These are phyloP conservation scores for Pentamera pediparva DNA, from an alignment of 53 echinoderm and acorn worm species.

Conservation along the genomic window DNA sequence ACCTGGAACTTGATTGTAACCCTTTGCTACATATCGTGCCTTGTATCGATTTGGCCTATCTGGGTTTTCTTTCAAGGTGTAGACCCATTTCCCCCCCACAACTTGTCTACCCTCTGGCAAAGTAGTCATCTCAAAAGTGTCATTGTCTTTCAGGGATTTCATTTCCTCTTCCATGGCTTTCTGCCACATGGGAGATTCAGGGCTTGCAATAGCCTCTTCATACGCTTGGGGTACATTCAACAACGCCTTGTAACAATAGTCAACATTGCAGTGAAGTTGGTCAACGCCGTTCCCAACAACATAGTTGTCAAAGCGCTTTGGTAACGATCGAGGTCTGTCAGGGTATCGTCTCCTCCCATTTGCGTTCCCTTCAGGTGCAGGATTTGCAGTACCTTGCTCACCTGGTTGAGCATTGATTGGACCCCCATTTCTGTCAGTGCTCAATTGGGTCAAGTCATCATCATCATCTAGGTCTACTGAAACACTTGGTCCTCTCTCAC, in stretches of 20 bases:
- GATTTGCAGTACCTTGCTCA: too few species aligned
- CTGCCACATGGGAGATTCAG: slow-evolving; percentile 25
- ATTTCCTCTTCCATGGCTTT: slow-evolving; percentile 41
- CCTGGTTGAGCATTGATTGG: neutral
- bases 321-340: slow-evolving; percentile 3
- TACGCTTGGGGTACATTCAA: slow-evolving; percentile 25
- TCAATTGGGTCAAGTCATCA: slow-evolving; percentile 3
- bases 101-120: slow-evolving; percentile 30
- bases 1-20: slow-evolving; percentile 5
- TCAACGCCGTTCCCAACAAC: slow-evolving; percentile 8
- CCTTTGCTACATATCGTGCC: slow-evolving; percentile 27
- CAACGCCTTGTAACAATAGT: slow-evolving; percentile 27
- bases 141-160: slow-evolving; percentile 22
- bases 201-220: slow-evolving; percentile 14
- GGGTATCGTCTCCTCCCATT: slow-evolving; percentile 6
- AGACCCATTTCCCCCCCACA: slow-evolving; percentile 27
- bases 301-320: slow-evolving; percentile 3
- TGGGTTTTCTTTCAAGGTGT: slow-evolving; percentile 22
- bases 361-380: slow-evolving; percentile 3
- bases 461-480: slow-evolving; percentile 4
- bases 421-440: too few species aligned
- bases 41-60: neutral
- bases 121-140: slow-evolving; percentile 23
- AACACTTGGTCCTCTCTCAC: neutral
- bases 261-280: neutral